These are phyloP conservation scores for Momotus momota DNA, from an alignment of 2,797 vertebrate species.

Conservation along the genomic window DNA sequence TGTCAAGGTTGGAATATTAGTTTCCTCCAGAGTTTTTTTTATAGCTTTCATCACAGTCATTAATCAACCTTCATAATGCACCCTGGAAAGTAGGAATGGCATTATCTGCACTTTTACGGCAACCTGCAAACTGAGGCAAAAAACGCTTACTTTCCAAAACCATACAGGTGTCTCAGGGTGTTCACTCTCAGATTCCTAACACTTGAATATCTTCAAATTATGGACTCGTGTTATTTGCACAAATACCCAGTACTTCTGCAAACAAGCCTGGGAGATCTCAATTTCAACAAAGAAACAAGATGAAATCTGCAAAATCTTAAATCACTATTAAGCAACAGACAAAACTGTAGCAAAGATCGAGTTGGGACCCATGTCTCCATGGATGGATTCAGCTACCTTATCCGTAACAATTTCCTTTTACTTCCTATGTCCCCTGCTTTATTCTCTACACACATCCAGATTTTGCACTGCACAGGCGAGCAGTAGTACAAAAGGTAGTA, in stretches of 20 bases:
- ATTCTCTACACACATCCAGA: not conserved
- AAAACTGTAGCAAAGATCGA: not conserved
- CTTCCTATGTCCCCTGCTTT: not conserved
- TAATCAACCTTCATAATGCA: not conserved
- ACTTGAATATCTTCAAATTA: not conserved
- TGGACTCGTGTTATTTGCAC: not conserved
- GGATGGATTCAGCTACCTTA: not conserved
- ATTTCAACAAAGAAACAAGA: not conserved
- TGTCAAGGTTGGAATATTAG: not conserved
- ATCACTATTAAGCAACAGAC: not conserved
- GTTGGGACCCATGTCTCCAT: not conserved
- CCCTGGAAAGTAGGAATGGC: not conserved
- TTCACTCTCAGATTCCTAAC: not conserved
- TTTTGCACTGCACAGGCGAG: not conserved
- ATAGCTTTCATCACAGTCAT: not conserved
- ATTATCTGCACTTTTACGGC: not conserved
- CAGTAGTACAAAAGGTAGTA: not conserved
- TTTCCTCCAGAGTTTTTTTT: not conserved
- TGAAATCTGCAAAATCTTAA: not conserved
- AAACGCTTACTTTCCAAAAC: not conserved
- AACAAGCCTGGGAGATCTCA: not conserved
- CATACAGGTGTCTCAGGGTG: not conserved
- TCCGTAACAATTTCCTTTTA: not conserved
- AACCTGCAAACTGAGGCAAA: not conserved
- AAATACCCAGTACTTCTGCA: not conserved